Evolutionary conservation across 2,797 vertebrate species (phyloP).

Genomic region (Austrolebias charrua): DNA sequence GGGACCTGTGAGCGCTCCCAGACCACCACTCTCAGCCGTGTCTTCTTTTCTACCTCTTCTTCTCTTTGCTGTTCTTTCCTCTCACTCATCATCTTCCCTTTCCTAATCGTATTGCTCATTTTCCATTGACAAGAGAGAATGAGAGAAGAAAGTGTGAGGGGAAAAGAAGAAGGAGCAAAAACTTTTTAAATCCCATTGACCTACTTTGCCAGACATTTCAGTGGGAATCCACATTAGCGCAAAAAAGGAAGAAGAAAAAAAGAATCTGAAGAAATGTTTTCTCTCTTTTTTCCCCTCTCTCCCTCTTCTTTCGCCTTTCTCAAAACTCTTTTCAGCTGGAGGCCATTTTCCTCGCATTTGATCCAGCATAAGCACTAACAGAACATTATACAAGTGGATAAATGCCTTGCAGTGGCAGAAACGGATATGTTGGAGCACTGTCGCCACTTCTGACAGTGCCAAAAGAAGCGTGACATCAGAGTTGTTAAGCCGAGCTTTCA

Average conservation of each 20-base stretch:
- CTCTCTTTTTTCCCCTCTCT: conserved; percentile 26
- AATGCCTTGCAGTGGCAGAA: conserved; percentile 62
- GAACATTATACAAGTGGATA: conserved; percentile 71
- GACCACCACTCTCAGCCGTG: conserved; percentile 59
- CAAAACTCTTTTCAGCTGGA: conserved; percentile 57
- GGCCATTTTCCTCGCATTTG: conserved; percentile 71
- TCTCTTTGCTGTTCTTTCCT: conserved; percentile 39
- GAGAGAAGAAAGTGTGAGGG: conserved; percentile 15
- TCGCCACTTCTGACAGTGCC: conserved; percentile 66
- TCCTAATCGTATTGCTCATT: conserved; percentile 75
- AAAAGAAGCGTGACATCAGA: conserved; percentile 74
- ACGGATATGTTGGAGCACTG: conserved; percentile 56
- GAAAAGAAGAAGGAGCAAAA: conserved; percentile 54
- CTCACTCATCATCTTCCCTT: conserved; percentile 64
- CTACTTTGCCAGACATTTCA: conserved; percentile 79
- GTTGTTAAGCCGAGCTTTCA: conserved; percentile 62
- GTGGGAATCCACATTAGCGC: conserved; percentile 77
- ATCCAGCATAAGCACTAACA: conserved; percentile 59
- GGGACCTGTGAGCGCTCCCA: conserved; percentile 53
- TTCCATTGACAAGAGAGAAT: conserved; percentile 71
- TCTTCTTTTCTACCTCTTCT: conserved; percentile 19
- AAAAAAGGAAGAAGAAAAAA: conserved; percentile 43
- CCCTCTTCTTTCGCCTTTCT: conserved; percentile 25
- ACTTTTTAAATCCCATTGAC: conserved; percentile 81
- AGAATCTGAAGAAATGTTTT: conserved; percentile 67